Base-by-base conservation (phyloP, 2,113 vertebrate genomes). In the Vidua macroura region DNA sequence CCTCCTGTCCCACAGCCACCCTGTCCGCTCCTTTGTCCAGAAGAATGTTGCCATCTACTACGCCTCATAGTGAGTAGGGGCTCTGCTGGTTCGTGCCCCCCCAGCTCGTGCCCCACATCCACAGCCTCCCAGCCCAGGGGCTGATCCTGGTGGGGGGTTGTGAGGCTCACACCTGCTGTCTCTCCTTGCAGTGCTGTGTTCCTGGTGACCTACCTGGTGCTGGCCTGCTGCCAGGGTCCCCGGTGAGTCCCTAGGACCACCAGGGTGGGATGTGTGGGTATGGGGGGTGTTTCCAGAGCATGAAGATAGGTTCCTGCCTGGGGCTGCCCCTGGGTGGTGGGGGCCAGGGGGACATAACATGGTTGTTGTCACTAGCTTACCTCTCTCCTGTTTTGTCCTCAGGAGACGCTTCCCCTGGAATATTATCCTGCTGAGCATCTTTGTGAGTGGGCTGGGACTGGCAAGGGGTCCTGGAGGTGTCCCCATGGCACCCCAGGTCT, bases 371-470 rank as follows among this genome's bases (percentile, higher is more conserved):
- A 51, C 46, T 68, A n/a, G 15, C 77, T 90, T 22, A 53, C 12
- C 9, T 73, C 44, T 59, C 11, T 76, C 17, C 7, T 4, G 1
- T 64, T 75, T 56, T 0, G 0, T 83, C 28, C 35, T 18, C 94
- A 99, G 99, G 98, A 99, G 99, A 96, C 98, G 98, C 39, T 99
- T 99, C 90, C 99, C 99, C 27, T 99, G 98, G 98, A 99, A 99
- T 95, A 78, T 99, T 80, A 97, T 99, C 79, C 97, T 99, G 88
- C 97, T 99, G 92, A 95, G 94, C 68, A 37, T 99, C 94, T 99
- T 99, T 83, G 99, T 99, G 97, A 99, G 99, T 99, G 64, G 17
- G 16, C 46, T 33, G 55, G 58, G 53, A 63, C 28, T 18, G 6
- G 33, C 0, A 4, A 11, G 13, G 35, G 37, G 41, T 44, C 4